A percentile compares a stretch with the other conserved stretches of the same genome.
Evolutionary conservation across 2,888 invertebrate species (phyloP).

Genomic region (Sarcophaga variegata): DNA sequence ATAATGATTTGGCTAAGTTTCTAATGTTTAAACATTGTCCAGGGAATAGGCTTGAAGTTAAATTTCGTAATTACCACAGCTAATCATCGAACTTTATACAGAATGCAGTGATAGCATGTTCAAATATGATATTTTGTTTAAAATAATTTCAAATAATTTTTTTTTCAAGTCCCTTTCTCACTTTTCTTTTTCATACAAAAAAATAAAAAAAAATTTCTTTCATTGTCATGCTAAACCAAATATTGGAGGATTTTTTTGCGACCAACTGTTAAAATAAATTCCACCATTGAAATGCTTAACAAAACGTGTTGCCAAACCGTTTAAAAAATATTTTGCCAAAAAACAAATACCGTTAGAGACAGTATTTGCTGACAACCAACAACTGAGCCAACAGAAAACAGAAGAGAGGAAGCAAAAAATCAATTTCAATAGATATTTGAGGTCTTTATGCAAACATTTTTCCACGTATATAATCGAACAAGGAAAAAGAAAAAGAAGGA

Average conservation of each 20-base stretch:
- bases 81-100: too few relatives aligned
- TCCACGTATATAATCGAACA: background rate
- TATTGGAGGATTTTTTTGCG: conserved; percentile 39
- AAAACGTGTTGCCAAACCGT: conserved; percentile 48
- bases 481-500: background rate
- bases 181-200: background rate
- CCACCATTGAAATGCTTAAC: conserved; percentile 48
- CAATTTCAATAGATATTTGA: background rate
- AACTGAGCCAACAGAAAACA: background rate
- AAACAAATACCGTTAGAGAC: conserved; percentile 34
- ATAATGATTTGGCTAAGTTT: too few relatives aligned
- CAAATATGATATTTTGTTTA: background rate
- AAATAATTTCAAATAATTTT: background rate
- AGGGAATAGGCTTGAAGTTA: too few relatives aligned
- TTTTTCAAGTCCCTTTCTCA: background rate
- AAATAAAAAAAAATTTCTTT: background rate
- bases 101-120: too few relatives aligned
- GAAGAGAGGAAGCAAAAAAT: background rate
- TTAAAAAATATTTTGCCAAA: conserved; percentile 38
- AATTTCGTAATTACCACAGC: too few relatives aligned
- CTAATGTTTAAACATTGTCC: too few relatives aligned
- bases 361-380: conserved; percentile 44
- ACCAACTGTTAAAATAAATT: conserved; percentile 52
- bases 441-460: background rate
- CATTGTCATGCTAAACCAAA: conserved; percentile 11